Evolutionary conservation across 2,888 invertebrate species (phyloP).

Genomic region (Mesochorus sp.): DNA sequence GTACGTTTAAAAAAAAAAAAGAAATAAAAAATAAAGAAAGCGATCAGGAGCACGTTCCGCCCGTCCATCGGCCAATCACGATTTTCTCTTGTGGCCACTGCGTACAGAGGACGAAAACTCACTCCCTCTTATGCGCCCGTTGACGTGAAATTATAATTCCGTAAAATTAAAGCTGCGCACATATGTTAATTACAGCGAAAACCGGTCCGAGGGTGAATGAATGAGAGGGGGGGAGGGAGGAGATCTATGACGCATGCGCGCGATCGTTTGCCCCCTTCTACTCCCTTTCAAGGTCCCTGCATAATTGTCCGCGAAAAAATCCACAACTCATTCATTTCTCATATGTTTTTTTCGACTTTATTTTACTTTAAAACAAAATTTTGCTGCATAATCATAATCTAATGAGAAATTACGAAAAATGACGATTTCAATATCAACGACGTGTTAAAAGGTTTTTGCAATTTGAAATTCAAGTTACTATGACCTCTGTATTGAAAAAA

Average conservation of each 20-base stretch:
- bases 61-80: slow-evolving; percentile 56
- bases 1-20: slow-evolving; percentile 14
- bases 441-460: no score
- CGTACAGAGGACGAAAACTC: slow-evolving; percentile 12
- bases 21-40: not conserved
- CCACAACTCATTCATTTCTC: no score
- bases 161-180: slow-evolving; percentile 79
- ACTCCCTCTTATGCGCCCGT: slow-evolving; percentile 25
- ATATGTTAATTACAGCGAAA: slow-evolving; percentile 77
- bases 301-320: slow-evolving; percentile 34
- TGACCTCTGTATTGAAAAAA: no score
- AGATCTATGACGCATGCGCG: slow-evolving; percentile 45
- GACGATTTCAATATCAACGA: no score
- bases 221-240: not conserved
- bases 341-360: no score
- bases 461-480: no score
- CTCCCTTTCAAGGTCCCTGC: slow-evolving; percentile 35
- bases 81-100: slow-evolving; percentile 28
- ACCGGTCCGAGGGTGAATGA: slow-evolving; percentile 70
- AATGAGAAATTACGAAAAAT: no score
- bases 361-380: no score
- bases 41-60: slow-evolving; percentile 66
- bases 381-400: no score
- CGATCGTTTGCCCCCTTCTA: not conserved
- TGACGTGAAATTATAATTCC: slow-evolving; percentile 79